These are phyloP conservation scores for Dolichomitus sp. DNA, from an alignment of 2,888 invertebrate genomes.

Conservation along the genomic window DNA sequence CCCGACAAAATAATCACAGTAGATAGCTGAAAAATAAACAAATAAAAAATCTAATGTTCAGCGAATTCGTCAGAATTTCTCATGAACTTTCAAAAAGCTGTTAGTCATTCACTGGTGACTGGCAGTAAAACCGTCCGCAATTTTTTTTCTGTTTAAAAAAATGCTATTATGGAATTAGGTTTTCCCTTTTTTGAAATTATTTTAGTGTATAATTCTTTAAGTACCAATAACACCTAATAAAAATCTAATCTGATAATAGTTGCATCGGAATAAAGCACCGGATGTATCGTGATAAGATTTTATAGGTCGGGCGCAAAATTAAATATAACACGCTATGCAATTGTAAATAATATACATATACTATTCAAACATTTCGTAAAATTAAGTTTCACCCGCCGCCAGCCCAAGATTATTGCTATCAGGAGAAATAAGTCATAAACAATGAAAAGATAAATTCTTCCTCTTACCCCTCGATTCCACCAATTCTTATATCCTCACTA, in stretches of 20 bases:
- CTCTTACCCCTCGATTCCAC: constrained; percentile 84
- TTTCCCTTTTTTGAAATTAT: too few species aligned
- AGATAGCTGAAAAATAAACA: too few species aligned
- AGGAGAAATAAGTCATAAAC: background rate
- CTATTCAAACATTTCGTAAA: background rate
- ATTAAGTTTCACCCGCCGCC: background rate
- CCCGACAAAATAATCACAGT: too few species aligned
- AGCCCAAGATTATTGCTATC: background rate
- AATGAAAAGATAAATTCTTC: constrained; percentile 13
- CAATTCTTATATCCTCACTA: constrained; percentile 78
- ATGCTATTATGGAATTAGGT: too few species aligned
- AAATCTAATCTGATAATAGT: background rate
- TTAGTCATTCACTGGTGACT: too few species aligned
- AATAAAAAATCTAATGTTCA: too few species aligned
- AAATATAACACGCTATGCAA: background rate
- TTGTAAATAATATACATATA: background rate
- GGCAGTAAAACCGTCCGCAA: too few species aligned
- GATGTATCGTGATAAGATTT: background rate
- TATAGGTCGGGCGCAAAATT: background rate
- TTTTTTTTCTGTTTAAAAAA: too few species aligned
- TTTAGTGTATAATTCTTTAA: too few species aligned
- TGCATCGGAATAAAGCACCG: background rate
- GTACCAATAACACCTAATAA: too few species aligned
- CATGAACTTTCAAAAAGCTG: too few species aligned
- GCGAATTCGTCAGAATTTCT: too few species aligned